A percentile compares a stretch with the other conserved stretches of the same genome.
phyloP scores from a whole-genome alignment of 23 tunicate genomes.

The Halocynthia aurantium region DNA sequence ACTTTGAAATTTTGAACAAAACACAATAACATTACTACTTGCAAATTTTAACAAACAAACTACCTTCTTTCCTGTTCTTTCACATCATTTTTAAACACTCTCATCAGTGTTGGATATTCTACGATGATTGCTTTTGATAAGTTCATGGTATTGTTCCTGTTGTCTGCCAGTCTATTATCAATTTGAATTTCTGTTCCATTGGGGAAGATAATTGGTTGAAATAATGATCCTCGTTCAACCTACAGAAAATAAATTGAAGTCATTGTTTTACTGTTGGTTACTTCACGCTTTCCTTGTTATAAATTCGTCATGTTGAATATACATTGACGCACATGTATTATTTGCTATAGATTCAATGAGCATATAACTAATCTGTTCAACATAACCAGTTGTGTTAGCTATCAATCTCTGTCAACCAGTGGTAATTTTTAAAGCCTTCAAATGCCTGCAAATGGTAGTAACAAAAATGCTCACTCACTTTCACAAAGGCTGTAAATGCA shows the following conservation, averaged over 20 bases:
- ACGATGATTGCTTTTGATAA: conserved; percentile 25
- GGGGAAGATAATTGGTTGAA: conserved; percentile 22
- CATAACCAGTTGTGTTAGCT: no score
- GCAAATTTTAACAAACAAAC: not conserved
- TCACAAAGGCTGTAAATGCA: conserved; percentile 17
- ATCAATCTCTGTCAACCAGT: not conserved
- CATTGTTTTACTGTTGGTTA: not conserved
- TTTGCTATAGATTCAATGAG: no score
- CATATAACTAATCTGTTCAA: no score
- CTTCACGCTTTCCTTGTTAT: not conserved
- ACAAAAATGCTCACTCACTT: conserved; percentile 23
- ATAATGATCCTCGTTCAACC: conserved; percentile 22
- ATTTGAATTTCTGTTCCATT: conserved; percentile 46
- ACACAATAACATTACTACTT: not conserved
- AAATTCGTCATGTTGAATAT: not conserved
- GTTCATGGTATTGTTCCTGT: conserved; percentile 3
- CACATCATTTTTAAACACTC: conserved; percentile 11
- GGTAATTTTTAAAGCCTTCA: not conserved
- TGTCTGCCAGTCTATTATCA: conserved; percentile 7
- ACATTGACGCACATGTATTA: not conserved
- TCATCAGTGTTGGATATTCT: conserved; percentile 38
- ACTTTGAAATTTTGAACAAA: not conserved
- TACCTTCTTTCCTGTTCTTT: conserved; percentile 13
- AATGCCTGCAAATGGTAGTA: not conserved
- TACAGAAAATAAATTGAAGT: not conserved